phyloP scores from a whole-genome alignment of 2,888 invertebrate species.

The Drosophila stalkeri region DNA sequence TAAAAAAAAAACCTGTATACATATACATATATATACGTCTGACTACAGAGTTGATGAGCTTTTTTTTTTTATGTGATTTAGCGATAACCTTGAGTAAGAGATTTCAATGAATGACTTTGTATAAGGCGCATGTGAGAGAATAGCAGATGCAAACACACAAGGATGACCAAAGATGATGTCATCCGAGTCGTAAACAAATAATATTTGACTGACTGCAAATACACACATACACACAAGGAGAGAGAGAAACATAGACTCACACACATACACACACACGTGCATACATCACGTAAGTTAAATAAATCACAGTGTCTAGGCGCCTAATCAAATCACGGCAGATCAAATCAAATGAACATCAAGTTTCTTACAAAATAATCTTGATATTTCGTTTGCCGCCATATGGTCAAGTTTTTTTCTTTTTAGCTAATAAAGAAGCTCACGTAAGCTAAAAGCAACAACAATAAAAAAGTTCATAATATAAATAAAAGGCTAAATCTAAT shows the following conservation, averaged over 20 bases:
- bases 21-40: neutral
- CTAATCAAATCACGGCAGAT: constrained; percentile 33
- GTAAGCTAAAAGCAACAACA: constrained; percentile 51
- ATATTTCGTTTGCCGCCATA: constrained; percentile 46
- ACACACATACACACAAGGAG: neutral
- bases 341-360: constrained; percentile 12
- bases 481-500: constrained; percentile 72
- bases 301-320: constrained; percentile 51
- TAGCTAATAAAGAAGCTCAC: constrained; percentile 65
- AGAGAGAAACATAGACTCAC: neutral
- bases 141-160: constrained; percentile 70
- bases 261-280: neutral
- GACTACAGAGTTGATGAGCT: constrained; percentile 37
- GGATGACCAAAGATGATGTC: constrained; percentile 71
- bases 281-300: constrained; percentile 39
- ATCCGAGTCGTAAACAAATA: constrained; percentile 45
- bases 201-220: constrained; percentile 18
- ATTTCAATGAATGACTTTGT: constrained; percentile 65
- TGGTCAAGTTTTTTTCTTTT: constrained; percentile 57
- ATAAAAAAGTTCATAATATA: constrained; percentile 31
- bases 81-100: constrained; percentile 76
- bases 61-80: constrained; percentile 48
- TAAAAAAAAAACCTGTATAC: constrained; percentile 36
- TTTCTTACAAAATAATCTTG: constrained; percentile 10
- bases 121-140: constrained; percentile 41